These are phyloP conservation scores for Pithecia hirsuta DNA, from an alignment of 2,797 vertebrate species.

Conservation along the genomic window DNA sequence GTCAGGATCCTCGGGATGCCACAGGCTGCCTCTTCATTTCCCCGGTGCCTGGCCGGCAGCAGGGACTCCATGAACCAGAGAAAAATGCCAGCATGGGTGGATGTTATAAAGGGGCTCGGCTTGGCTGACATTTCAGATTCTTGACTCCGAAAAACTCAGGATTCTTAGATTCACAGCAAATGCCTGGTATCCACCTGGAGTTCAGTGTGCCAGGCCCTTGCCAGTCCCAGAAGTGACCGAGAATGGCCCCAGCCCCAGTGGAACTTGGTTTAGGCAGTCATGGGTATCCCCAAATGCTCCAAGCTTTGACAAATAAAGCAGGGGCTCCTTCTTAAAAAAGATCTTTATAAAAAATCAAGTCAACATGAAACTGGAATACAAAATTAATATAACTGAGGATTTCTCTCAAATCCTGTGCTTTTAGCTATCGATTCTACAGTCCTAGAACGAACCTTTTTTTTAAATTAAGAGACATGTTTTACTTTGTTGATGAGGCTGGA, in stretches of 20 bases:
- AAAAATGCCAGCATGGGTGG: background rate
- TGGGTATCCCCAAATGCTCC: background rate
- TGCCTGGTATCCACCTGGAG: background rate
- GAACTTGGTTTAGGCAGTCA: background rate
- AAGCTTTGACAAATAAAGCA: background rate
- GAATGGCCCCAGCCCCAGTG: background rate
- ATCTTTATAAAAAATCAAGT: background rate
- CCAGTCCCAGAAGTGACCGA: background rate
- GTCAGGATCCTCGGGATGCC: background rate
- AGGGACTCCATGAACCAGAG: background rate
- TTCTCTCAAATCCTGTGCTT: background rate
- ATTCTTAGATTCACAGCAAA: background rate
- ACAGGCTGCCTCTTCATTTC: background rate
- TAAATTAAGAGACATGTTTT: background rate
- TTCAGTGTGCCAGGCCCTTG: background rate
- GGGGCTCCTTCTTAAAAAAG: background rate
- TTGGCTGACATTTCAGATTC: background rate
- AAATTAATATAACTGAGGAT: background rate
- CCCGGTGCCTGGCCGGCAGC: background rate
- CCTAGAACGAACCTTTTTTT: background rate
- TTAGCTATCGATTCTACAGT: background rate
- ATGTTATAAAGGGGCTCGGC: background rate
- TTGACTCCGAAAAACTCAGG: background rate
- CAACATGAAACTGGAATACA: background rate
- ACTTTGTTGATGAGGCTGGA: background rate